Percentiles rank a stretch among this genome's conserved stretches.
Conservation (phyloP, 2,888 invertebrate species). For the Linyphia triangularis region DNA sequence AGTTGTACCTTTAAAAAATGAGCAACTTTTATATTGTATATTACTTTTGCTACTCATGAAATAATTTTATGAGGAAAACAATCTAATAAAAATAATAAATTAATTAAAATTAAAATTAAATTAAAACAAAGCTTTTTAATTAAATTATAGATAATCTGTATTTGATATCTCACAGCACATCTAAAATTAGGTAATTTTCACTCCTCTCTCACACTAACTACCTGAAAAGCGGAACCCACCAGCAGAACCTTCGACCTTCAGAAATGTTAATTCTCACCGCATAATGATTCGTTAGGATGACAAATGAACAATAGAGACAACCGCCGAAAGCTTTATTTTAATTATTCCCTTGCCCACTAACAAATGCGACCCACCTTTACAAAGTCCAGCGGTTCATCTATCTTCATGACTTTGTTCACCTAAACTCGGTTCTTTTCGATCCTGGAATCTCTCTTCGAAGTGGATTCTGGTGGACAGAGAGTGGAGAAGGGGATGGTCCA, state of each 20-base stretch:
- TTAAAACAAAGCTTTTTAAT: too few species aligned
- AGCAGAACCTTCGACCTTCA: constrained; percentile 33
- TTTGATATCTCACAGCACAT: neutral
- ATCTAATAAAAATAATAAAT: too few species aligned
- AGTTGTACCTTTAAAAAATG: too few species aligned
- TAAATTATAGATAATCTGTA: too few species aligned
- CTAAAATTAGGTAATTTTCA: neutral
- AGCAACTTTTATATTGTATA: too few species aligned
- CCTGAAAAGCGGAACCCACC: neutral
- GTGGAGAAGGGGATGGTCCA: neutral
- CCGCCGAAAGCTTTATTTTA: constrained; percentile 68
- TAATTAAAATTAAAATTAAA: too few species aligned
- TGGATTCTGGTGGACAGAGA: neutral
- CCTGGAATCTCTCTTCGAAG: neutral
- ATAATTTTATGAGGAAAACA: too few species aligned
- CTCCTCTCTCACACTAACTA: neutral
- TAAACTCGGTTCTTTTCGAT: constrained; percentile 3
- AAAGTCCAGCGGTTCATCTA: constrained; percentile 22
- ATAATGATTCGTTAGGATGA: constrained; percentile 46
- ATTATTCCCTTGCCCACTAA: constrained; percentile 46
- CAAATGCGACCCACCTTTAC: constrained; percentile 32
- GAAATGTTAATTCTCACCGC: constrained; percentile 41
- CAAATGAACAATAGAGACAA: constrained; percentile 53
- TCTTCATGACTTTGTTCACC: constrained; percentile 32
- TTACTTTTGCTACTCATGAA: too few species aligned